Base-by-base conservation (phyloP, 1,140 invertebrate genomes). In the Procambarus virginalis region DNA sequence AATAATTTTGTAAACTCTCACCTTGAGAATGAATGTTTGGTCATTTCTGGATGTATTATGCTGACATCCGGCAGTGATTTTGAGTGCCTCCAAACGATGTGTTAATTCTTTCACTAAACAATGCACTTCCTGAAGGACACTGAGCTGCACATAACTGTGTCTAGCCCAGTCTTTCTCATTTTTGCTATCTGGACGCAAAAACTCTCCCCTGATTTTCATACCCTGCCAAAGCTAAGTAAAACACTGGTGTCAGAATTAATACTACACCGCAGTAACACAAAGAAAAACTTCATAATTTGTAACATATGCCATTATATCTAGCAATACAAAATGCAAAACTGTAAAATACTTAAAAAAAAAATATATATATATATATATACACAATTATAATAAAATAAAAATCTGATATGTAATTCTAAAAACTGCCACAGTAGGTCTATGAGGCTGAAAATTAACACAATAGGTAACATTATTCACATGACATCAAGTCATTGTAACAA, bases 31-130 rank as follows among this genome's bases (percentile, higher is more conserved):
- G 0, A 96, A 94, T 0, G 95, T 93, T 51, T 92, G 86, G 76
- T 92, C 82, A 14, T 85, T 77, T 76, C 89, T 82, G 10, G 82
- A 64, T 14, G 82, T 75, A 45, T 83, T 75, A 48, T 91, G 76
- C 2, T 58, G 77, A 70, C 58, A 86, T 3, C 51, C 51, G 8
- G 73, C 49, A 58, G 17, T 49, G 45, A 92, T 88, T 85, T 91
- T 91, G 34, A 89, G 68, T 20, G 22, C 90, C 34, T 91, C 51
- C 80, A 98, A 94, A 14, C 97, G 95, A 2, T 91, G 12, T 0
- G 94, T 95, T 34, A 98, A 93, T 87, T 98, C 97, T 3, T 94
- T 93, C 1, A 97, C 94, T 34, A 97, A 92, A n/a, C 95, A 94
- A 88, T 96, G 94, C 76, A 97, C 95, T 93, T 98, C 97, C 10